Base-by-base conservation (phyloP, 1,140 invertebrate genomes). In the Portunus trituberculatus region DNA sequence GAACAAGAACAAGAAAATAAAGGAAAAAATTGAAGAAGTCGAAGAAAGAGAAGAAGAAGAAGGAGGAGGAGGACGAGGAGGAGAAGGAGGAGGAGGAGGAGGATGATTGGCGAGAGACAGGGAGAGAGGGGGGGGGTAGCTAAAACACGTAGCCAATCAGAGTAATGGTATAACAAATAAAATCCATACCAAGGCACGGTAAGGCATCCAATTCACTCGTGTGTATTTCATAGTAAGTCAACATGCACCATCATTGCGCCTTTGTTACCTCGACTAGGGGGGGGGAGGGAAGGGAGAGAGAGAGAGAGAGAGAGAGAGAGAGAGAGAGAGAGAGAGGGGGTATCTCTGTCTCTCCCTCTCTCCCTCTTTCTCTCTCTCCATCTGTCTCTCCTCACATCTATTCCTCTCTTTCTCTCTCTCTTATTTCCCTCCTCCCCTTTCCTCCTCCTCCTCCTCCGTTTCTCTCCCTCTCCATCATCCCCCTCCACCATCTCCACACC, bases 151-250 rank as follows among this genome's bases (percentile, higher is more conserved):
- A 59, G 59, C 94, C 94, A 95, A 95, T 95, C 94, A 95, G 67
- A 95, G 90, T 95, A 95, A 95, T 95, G 94, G 94, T 46, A 92
- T 92, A 92, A 91, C 82, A 91, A 92, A 95, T 95, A 95, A 92
- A 95, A 95, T 95, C 94, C 82, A 92, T 95, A 95, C 39, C 45
- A 32, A 45, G n/a, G 84, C 45, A 52, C 93, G 31, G 87, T 82
- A n/a, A 28, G 76, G 89, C 59, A 28, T 48, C 82, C 89, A 84
- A 91, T 94, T 83, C 89, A 12, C 25, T 28, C 82, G 59, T 76
- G 94, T 52, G 28, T 94, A 48, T 76, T 91, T 94, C 59, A 90
- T 90, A 89, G 87, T 94, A 10, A 76, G 39, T 59, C 45, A 94
- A 94, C 59, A 94, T 94, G 87, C 59, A 94, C 59, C 32, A 86